Conservation (phyloP, 2,113 vertebrate genomes). For the Nyctibius bracteatus region DNA sequence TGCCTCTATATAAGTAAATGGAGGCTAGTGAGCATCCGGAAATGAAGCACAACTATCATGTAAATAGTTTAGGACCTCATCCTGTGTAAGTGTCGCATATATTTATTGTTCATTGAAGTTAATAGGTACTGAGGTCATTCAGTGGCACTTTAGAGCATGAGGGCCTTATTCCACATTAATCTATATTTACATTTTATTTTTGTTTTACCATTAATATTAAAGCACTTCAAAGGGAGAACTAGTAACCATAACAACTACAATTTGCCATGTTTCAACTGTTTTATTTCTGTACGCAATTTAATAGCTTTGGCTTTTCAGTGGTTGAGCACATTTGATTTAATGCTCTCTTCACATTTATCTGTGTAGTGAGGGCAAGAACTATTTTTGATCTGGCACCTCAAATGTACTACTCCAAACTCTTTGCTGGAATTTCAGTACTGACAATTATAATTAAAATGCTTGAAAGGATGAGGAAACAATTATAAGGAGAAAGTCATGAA, state of each 20-base stretch:
- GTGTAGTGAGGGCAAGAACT: neutral
- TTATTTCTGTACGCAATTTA: neutral
- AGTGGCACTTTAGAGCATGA: neutral
- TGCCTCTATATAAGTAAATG: neutral
- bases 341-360: neutral
- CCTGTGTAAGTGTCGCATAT: neutral
- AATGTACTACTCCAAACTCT: neutral
- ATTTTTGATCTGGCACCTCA: neutral
- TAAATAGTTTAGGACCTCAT: neutral
- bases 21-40: neutral
- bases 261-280: neutral
- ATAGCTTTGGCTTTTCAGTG: neutral
- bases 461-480: neutral
- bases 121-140: neutral
- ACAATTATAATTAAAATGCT: neutral
- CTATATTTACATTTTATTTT: neutral
- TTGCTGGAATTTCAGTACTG: neutral
- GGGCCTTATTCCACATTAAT: neutral
- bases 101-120: neutral
- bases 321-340: neutral
- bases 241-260: neutral
- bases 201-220: neutral
- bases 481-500: neutral
- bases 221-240: neutral
- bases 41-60: neutral